Conservation (phyloP, 2,888 invertebrate species). For the Drosophila picticornis region DNA sequence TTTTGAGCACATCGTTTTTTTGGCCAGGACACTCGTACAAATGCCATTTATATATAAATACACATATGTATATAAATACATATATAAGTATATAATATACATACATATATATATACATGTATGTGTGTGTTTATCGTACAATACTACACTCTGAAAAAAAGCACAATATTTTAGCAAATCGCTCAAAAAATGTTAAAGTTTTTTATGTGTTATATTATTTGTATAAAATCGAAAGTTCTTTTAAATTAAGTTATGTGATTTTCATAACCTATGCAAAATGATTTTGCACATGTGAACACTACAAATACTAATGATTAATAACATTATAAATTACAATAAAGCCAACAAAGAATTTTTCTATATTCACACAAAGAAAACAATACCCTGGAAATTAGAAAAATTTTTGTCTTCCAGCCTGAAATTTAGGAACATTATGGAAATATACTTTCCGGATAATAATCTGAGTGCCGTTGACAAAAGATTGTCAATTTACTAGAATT, state of each 20-base stretch:
- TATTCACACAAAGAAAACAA: too few species aligned
- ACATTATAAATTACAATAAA: too few species aligned
- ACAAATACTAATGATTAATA: too few species aligned
- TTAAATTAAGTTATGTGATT: too few species aligned
- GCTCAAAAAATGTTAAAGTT: not conserved
- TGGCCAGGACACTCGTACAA: constrained; percentile 49
- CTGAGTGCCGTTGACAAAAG: not conserved
- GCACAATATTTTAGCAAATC: not conserved
- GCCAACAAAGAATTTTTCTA: too few species aligned
- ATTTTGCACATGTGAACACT: too few species aligned
- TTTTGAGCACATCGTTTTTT: constrained; percentile 76
- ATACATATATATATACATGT: constrained; percentile 60
- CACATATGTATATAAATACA: constrained; percentile 62
- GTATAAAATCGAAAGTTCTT: too few species aligned
- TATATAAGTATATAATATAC: constrained; percentile 29
- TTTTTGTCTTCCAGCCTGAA: not conserved
- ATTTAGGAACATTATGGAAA: too few species aligned
- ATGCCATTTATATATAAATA: constrained; percentile 69
- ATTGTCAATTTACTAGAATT: not conserved
- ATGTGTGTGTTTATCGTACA: constrained; percentile 6
- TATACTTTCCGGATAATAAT: not conserved
- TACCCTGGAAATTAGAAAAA: not conserved
- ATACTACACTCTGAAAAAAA: not conserved
- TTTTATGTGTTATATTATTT: not conserved
- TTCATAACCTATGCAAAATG: too few species aligned